These are phyloP conservation scores for Tympanoctomys barrerae DNA, from an alignment of 2,797 vertebrate genomes.

Conservation along the genomic window DNA sequence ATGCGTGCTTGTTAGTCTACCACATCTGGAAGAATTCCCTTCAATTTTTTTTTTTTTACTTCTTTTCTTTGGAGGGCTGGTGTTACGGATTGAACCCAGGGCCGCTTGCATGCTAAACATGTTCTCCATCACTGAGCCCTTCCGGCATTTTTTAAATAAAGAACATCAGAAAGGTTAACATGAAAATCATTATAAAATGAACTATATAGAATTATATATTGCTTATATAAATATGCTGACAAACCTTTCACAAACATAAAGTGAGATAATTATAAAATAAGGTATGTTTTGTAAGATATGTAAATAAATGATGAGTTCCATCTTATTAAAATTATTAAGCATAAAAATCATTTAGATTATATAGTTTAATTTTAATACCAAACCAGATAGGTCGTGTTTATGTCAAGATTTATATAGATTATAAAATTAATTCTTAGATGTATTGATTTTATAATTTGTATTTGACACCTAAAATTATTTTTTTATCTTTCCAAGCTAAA, in stretches of 20 bases:
- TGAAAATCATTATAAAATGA: not conserved
- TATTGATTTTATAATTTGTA: constrained; percentile 51
- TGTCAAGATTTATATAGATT: constrained; percentile 6
- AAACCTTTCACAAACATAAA: not conserved
- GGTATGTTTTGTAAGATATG: not conserved
- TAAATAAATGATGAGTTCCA: not conserved
- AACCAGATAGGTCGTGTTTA: not conserved
- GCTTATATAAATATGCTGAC: not conserved
- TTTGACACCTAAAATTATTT: constrained; percentile 11
- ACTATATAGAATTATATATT: not conserved
- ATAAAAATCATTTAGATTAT: constrained; percentile 26
- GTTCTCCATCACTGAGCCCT: not conserved
- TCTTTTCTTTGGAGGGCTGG: not conserved
- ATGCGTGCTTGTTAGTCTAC: not conserved
- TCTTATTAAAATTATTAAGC: constrained; percentile 38
- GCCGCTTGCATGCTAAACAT: not conserved
- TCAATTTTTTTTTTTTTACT: not conserved
- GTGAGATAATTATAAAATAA: constrained; percentile 8
- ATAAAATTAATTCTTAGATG: constrained; percentile 1
- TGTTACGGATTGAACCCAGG: not conserved
- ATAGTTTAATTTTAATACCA: constrained; percentile 35
- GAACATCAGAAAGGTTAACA: constrained; percentile 32
- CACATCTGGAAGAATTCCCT: constrained; percentile 7
- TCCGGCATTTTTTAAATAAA: constrained; percentile 19
- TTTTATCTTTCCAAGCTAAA: constrained; percentile 25